A percentile compares a stretch with the other conserved stretches of the same genome.
Conservation (phyloP, 2,113 vertebrate genomes). For the Scophthalmus maximus region DNA sequence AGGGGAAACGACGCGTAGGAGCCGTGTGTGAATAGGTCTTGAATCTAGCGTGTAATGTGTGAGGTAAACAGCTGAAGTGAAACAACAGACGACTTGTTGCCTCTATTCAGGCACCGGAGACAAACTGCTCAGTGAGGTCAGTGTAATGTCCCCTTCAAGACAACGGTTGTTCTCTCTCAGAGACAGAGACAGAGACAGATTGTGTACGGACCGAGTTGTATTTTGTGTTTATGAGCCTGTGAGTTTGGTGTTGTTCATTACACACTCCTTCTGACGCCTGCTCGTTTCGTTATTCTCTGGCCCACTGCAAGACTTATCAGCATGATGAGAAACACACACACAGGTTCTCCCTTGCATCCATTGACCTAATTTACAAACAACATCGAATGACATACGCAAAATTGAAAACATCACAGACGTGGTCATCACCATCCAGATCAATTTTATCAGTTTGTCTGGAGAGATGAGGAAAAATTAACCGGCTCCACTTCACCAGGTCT, state of each 20-base stretch:
- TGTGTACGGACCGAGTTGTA: constrained; percentile 1
- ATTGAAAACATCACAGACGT: constrained; percentile 9
- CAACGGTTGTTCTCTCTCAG: constrained; percentile 17
- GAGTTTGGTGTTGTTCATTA: neutral
- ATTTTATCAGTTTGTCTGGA: neutral
- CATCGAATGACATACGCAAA: constrained; percentile 2
- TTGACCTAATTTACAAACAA: constrained; percentile 42
- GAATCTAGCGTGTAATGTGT: constrained; percentile 29
- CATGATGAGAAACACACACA: neutral
- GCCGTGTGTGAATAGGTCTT: constrained; percentile 26
- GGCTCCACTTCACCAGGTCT: neutral
- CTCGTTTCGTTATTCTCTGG: neutral
- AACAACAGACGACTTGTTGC: constrained; percentile 48
- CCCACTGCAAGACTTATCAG: neutral
- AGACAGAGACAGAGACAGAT: constrained; percentile 9
- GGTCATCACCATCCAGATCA: neutral
- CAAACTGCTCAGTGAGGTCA: constrained; percentile 20
- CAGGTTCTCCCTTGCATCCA: neutral
- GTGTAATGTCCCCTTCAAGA: constrained; percentile 9
- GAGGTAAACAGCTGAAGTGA: constrained; percentile 31
- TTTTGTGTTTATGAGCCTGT: neutral
- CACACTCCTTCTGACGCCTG: neutral
- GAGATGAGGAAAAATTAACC: neutral
- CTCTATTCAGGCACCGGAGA: constrained; percentile 15
- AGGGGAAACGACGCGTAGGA: constrained; percentile 17